Base-by-base conservation (phyloP, 2,888 invertebrate genomes). In the Argynnis bischoffii region DNA sequence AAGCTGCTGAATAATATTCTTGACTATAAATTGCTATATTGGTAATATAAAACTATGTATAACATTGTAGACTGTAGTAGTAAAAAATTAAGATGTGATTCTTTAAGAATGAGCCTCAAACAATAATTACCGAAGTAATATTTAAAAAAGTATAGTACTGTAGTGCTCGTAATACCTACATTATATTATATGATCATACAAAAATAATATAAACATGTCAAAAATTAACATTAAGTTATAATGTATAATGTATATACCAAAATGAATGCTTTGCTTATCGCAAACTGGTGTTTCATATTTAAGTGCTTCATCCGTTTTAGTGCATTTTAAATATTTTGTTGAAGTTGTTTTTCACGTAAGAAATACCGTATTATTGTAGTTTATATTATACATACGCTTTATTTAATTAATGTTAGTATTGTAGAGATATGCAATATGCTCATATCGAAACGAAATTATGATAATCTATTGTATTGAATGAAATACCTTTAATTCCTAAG, bases 241-340 rank as follows among this genome's bases (percentile, higher is more conserved):
- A 47, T 16, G 16, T 60, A 16, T 50, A n/a, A n/a, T n/a, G n/a
- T n/a, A 31, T 26, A 48, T 16, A 14, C 48, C 21, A 60, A 50
- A 50, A 60, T 60, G 11, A 50, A 14, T 16, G 47, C 26, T 14
- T 16, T 31, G 48, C 48, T 6, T 14, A 53, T 26, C 46, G 8
- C 35, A 26, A 15, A 51, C 15, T 15, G 14, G 14, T 26, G 14
- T 11, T 16, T 26, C 26, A 26, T 60, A 50, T 48, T 18, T 41
- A 50, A 61, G 35, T 26, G 61, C 16, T 61, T 41, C 18, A 35
- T 61, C 61, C 18, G 26, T 15, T 61, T 51, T 51, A 53, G 26
- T 60, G 51, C 51, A 41, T 61, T 51, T 61, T 31, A 61, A 51
- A 51, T 51, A 51, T 50, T 61, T 35, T 14, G 35, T 15, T 1